Conservation (phyloP, 2,797 vertebrate species). For the Enteromius mattozi region DNA sequence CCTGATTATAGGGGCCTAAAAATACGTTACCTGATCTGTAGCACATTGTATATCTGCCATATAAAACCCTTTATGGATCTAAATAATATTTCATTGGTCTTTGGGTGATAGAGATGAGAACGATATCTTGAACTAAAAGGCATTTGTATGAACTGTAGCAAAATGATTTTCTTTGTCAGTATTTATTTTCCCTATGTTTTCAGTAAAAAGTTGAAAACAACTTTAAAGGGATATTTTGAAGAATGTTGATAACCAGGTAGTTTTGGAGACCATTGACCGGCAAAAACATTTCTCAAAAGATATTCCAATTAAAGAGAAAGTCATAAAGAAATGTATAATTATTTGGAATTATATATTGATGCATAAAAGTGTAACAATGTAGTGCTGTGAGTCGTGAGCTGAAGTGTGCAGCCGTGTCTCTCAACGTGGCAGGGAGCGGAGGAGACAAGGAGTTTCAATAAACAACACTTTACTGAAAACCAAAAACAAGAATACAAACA, state of each 20-base stretch:
- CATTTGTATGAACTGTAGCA: conserved; percentile 21
- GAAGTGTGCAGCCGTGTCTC: no score
- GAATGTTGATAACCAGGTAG: not conserved
- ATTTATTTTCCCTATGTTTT: not conserved
- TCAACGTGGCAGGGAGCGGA: no score
- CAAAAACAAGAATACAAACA: no score
- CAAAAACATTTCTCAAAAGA: no score
- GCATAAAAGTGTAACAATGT: no score
- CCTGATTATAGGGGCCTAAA: conserved; percentile 47
- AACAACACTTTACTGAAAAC: no score
- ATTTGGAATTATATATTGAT: no score
- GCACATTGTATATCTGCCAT: conserved; percentile 56
- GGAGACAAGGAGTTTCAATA: no score
- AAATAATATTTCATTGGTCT: conserved; percentile 53
- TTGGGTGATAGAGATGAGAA: conserved; percentile 34
- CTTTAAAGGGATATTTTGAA: not conserved
- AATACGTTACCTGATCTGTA: conserved; percentile 56
- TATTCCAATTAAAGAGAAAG: no score
- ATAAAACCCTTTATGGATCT: conserved; percentile 51
- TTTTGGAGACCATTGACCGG: not conserved
- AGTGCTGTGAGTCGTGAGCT: no score
- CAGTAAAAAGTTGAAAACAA: not conserved
- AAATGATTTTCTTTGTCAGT: not conserved
- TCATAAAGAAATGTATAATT: no score
- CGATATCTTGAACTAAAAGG: conserved; percentile 20